Evolutionary conservation across 2,113 vertebrate genomes (phyloP).

Genomic region (Pitta sordida): DNA sequence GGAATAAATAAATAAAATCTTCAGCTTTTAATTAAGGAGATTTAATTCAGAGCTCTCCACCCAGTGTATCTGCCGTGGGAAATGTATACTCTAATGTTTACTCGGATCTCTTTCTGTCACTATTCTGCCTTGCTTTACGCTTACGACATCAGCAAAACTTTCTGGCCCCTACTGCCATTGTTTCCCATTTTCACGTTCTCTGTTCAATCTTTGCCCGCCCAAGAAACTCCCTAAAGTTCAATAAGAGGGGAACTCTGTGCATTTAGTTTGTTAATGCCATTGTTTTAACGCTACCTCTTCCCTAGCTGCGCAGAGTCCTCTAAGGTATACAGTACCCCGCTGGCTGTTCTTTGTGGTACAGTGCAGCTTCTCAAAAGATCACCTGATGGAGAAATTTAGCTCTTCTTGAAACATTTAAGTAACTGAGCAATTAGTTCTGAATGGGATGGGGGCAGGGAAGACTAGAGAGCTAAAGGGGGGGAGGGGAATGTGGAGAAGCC

Average conservation of each 20-base stretch:
- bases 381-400: slow-evolving; percentile 18
- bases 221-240: slow-evolving; percentile 6
- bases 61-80: not conserved
- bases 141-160: not conserved
- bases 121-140: not conserved
- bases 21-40: not conserved
- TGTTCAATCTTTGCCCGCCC: not conserved
- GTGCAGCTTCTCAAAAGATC: slow-evolving; percentile 46
- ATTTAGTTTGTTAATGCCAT: not conserved
- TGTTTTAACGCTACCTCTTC: not conserved
- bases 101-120: slow-evolving; percentile 10
- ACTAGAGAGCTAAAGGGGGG: not conserved
- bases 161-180: not conserved
- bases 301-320: not conserved
- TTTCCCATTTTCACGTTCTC: not conserved
- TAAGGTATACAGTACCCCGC: not conserved
- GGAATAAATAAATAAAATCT: slow-evolving; percentile 12
- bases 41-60: not conserved
- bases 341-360: slow-evolving; percentile 4
- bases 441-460: not conserved
- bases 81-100: slow-evolving; percentile 15
- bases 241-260: not conserved
- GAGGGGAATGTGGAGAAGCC: not conserved
- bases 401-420: slow-evolving; percentile 39
- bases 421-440: slow-evolving; percentile 35